Evolutionary conservation across 2,113 vertebrate genomes (phyloP).

Genomic region (Cyanoderma ruficeps): DNA sequence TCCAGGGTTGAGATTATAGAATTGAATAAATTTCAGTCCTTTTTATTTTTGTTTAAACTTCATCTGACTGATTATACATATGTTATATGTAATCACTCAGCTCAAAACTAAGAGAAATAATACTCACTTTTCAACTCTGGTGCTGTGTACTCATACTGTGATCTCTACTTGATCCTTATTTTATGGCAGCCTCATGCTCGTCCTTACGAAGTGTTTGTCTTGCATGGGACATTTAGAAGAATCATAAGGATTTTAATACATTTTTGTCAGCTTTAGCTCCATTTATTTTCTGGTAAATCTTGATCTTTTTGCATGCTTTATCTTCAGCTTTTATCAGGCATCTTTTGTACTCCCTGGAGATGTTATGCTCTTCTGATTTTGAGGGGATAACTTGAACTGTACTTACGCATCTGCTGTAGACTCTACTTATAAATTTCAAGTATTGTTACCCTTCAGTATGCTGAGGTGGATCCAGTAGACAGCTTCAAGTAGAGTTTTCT

Average conservation of each 20-base stretch:
- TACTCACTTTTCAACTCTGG: background rate
- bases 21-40: background rate
- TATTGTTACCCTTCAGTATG: background rate
- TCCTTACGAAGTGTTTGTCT: background rate
- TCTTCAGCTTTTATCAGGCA: background rate
- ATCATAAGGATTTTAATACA: background rate
- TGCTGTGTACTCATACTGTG: background rate
- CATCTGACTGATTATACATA: background rate
- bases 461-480: background rate
- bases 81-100: background rate
- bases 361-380: background rate
- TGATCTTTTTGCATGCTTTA: background rate
- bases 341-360: background rate
- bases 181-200: background rate
- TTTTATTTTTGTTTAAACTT: background rate
- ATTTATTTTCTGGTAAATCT: background rate
- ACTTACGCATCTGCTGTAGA: background rate
- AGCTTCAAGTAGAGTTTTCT: background rate
- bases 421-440: background rate
- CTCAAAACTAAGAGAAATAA: background rate
- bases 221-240: background rate
- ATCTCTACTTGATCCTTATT: background rate
- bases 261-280: background rate
- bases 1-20: background rate
- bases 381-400: background rate